Evolutionary conservation across 1,140 invertebrate genomes (phyloP), one percentile per base, ranked within the genome.

Genomic region (Stegodyphus dumicola): DNA sequence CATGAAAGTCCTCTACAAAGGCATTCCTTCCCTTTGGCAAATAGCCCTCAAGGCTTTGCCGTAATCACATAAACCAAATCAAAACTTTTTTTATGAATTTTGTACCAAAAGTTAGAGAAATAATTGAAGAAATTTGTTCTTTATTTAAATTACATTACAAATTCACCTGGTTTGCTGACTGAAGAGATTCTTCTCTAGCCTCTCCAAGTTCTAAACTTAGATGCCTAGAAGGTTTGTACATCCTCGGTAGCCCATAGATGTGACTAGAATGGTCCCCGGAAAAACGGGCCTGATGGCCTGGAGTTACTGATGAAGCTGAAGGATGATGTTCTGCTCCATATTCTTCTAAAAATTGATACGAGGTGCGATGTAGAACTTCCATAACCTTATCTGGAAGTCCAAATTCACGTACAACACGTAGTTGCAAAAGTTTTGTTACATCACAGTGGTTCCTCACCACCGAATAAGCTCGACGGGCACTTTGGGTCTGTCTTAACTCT

Each of bases 361-460:
- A 73, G 48, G 87, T 67, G 51, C 86, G 76, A 53, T 96, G 95
- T 52, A 97, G 90, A 67, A 96, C 92, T 90, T 97, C 95, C 0
- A 96, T 95, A 11, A 97, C 96, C 9, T 94, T 93, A 90, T 99
- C 97, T 0, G 97, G 97, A 64, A 98, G 92, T 89, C 97, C 97
- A 90, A 98, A 97, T 90, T 99, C 97, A 56, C 97, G 92, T 0
- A 98, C 97, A 2, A 98, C 96, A 7, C 96, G 92, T 83, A 98
- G 90, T 69, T 96, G 94, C 53, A 98, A 94, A 92, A 95, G 93
- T 69, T 94, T 92, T 87, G 93, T 93, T 70, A 97, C 95, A 89
- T 95, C 94, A 74, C 94, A 93, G 18, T 94, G 93, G 83, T 95
- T 95, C 70, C 95, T 92, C 48, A 95, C 94, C 88, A 96, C 91